Percentiles rank a stretch among this genome's conserved stretches.
phyloP scores from a whole-genome alignment of 1,140 invertebrate species.

The Zaprionus inermis region DNA sequence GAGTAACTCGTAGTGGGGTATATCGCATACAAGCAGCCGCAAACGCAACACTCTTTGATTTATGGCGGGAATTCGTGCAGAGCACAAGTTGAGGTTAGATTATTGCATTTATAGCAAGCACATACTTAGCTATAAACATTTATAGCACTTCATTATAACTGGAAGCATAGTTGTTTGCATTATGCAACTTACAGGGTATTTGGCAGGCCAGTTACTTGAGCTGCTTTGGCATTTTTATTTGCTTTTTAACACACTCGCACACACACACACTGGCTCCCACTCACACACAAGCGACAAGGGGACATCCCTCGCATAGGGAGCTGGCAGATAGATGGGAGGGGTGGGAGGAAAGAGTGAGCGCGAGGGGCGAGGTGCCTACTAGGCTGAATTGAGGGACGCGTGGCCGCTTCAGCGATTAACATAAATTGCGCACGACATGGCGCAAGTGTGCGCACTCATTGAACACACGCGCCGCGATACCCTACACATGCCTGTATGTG shows the following conservation, averaged over 20 bases:
- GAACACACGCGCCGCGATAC: conserved; percentile 41
- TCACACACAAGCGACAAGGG: neutral
- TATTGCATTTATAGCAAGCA: neutral
- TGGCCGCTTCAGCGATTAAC: conserved; percentile 52
- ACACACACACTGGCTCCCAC: neutral
- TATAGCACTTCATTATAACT: neutral
- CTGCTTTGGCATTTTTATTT: conserved; percentile 1
- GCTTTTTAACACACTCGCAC: conserved; percentile 10
- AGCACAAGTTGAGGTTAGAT: neutral
- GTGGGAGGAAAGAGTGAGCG: no score
- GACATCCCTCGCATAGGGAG: conserved; percentile 1
- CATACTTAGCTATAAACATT: neutral
- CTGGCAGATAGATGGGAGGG: neutral
- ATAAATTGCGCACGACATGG: conserved; percentile 71
- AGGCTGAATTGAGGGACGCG: conserved; percentile 11
- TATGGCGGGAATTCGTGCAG: neutral
- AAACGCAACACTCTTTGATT: neutral
- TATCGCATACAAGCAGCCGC: neutral
- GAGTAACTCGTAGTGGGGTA: neutral
- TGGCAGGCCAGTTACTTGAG: neutral
- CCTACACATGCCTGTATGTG: neutral
- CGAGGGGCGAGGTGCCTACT: neutral
- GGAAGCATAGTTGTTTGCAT: neutral
- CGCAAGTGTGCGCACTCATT: conserved; percentile 20
- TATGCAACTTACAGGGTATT: neutral